phyloP scores from a whole-genome alignment of 2,113 vertebrate species.

The Planiliza haematocheilus region DNA sequence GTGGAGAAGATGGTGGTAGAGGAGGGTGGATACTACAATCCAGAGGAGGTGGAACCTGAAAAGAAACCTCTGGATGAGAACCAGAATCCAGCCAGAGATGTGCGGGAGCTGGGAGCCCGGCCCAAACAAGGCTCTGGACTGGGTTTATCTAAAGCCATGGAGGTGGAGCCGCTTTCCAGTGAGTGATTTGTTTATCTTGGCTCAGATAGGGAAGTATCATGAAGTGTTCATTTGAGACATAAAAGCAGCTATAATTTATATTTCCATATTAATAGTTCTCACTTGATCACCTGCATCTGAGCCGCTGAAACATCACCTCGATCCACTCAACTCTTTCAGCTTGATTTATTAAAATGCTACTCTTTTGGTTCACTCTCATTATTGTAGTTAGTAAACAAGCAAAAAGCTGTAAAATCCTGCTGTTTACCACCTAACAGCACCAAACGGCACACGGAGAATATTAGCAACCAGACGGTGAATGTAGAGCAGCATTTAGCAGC shows the following conservation, averaged over 20 bases:
- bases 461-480: not conserved
- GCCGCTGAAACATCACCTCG: not conserved
- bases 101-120: conserved; percentile 72
- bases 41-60: conserved; percentile 50
- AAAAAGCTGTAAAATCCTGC: no score
- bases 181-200: conserved; percentile 47
- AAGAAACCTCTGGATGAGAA: conserved; percentile 64
- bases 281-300: not conserved
- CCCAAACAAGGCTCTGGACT: conserved; percentile 78
- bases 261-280: not conserved
- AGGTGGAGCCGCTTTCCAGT: conserved; percentile 71
- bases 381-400: not conserved
- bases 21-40: conserved; percentile 73
- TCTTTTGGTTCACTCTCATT: not conserved
- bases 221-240: not conserved
- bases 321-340: not conserved
- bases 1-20: conserved; percentile 83
- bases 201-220: not conserved
- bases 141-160: conserved; percentile 49
- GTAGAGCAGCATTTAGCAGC: no score
- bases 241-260: not conserved
- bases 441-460: not conserved
- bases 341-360: no score
- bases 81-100: conserved; percentile 59
- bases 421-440: not conserved